phyloP scores from a whole-genome alignment of 2,113 vertebrate genomes.

The Hippopotamus amphibius region DNA sequence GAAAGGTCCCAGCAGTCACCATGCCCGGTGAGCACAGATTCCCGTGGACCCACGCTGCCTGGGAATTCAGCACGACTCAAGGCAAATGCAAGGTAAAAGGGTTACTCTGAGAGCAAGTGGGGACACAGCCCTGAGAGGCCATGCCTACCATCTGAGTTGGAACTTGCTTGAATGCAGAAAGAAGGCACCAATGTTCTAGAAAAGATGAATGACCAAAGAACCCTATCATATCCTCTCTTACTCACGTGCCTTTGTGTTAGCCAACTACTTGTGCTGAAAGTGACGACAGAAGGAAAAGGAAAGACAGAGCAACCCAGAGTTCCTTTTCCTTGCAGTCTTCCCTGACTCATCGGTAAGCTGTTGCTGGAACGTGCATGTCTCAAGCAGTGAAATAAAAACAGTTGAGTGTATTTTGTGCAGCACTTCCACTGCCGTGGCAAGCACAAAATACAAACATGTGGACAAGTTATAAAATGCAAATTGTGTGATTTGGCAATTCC shows the following conservation, averaged over 20 bases:
- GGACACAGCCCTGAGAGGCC: background rate
- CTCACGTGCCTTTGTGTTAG: background rate
- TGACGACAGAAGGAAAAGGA: background rate
- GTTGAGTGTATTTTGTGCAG: background rate
- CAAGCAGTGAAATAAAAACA: background rate
- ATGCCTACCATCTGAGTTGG: background rate
- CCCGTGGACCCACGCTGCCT: background rate
- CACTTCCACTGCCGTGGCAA: background rate
- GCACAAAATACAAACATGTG: background rate
- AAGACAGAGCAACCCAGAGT: background rate
- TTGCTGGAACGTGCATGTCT: background rate
- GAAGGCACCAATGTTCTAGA: background rate
- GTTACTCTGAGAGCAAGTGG: background rate
- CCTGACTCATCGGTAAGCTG: background rate
- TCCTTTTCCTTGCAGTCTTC: background rate
- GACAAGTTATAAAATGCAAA: background rate
- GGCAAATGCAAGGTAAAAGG: background rate
- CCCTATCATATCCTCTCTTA: background rate
- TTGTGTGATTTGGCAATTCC: background rate
- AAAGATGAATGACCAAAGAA: background rate
- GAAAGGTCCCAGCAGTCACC: background rate
- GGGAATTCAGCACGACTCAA: background rate
- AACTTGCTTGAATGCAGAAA: background rate
- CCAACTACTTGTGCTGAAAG: background rate
- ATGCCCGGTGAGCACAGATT: background rate